A percentile compares a stretch with the other conserved stretches of the same genome.
phyloP scores from a whole-genome alignment of 2,113 vertebrate species.

The Tonatia bakeri region DNA sequence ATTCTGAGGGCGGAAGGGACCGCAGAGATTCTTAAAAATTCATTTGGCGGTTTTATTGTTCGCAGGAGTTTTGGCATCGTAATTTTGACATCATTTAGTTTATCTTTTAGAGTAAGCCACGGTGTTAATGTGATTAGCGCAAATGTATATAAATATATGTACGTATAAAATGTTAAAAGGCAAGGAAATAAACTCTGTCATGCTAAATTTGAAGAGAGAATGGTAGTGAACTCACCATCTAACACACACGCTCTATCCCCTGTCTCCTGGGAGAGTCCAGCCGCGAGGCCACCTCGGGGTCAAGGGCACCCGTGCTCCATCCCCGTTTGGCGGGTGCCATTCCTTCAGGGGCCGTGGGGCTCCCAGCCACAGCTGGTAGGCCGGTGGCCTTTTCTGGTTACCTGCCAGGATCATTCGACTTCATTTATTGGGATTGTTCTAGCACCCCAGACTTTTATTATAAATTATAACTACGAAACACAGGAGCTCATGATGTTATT shows the following conservation, averaged over 20 bases:
- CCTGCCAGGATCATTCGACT: too few relatives aligned
- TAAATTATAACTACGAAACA: neutral
- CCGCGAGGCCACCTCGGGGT: accelerated
- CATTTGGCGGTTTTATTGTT: neutral
- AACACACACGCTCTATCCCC: neutral
- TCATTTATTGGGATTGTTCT: neutral
- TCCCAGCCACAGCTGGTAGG: accelerated
- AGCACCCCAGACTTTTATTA: neutral
- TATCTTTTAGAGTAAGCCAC: neutral
- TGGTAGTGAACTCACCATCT: neutral
- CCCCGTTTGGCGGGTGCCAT: neutral
- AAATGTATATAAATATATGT: neutral
- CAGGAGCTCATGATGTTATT: neutral
- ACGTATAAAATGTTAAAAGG: neutral
- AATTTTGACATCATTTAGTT: neutral
- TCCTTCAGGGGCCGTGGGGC: neutral
- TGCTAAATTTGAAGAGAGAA: neutral
- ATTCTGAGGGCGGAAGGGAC: neutral
- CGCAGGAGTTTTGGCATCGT: neutral
- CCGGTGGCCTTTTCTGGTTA: too few relatives aligned
- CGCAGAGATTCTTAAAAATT: neutral
- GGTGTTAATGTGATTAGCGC: neutral
- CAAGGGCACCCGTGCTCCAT: accelerated
- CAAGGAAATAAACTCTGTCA: neutral
- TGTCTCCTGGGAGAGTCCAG: too few relatives aligned